phyloP scores from a whole-genome alignment of 2,113 vertebrate genomes.

The Lontra canadensis region DNA sequence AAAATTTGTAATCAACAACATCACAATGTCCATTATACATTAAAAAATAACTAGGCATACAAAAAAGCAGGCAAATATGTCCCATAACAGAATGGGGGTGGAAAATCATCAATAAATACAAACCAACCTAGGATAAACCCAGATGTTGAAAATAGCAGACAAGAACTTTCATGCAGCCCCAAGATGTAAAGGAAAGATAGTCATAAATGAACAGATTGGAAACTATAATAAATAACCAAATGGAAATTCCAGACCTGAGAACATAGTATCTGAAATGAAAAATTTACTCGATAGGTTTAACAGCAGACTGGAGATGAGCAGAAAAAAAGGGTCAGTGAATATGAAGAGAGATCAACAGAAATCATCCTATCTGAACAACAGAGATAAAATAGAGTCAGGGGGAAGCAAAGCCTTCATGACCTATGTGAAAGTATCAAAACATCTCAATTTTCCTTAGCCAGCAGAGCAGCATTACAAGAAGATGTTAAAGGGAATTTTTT shows the following conservation, averaged over 20 bases:
- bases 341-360: neutral
- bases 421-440: neutral
- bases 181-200: neutral
- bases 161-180: neutral
- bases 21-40: neutral
- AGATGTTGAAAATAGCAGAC: neutral
- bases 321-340: neutral
- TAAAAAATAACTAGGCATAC: neutral
- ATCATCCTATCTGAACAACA: neutral
- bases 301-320: neutral
- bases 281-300: neutral
- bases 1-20: neutral
- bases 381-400: neutral
- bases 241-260: neutral
- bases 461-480: constrained; percentile 3
- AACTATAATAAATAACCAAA: constrained; percentile 14
- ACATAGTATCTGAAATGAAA: neutral
- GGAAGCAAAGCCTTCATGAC: neutral
- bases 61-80: neutral
- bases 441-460: neutral
- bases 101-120: neutral
- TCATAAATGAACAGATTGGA: neutral
- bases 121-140: neutral
- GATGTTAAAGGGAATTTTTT: neutral
- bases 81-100: neutral